These are phyloP conservation scores for Gadus chalcogrammus DNA, from an alignment of 2,113 vertebrate species.

Conservation along the genomic window DNA sequence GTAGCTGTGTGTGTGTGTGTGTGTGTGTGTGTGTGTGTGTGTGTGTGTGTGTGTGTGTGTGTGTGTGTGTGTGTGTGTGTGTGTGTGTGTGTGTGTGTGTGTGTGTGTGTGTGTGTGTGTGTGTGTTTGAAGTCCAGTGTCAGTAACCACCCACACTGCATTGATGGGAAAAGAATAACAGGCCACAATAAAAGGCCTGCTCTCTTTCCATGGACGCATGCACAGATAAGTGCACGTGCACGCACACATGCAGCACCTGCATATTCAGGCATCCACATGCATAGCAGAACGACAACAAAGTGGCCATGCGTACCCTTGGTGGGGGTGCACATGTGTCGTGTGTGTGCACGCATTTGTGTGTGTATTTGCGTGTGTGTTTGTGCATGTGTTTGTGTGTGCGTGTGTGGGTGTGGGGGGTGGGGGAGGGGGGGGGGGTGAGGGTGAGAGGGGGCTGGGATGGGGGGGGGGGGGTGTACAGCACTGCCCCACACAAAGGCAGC, in stretches of 20 bases:
- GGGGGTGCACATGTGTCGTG: not conserved
- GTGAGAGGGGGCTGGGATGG: slow-evolving; percentile 10
- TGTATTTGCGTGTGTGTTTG: not conserved
- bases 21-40: slow-evolving; percentile 9
- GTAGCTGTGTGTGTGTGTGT: slow-evolving; percentile 4
- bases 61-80: slow-evolving; percentile 11
- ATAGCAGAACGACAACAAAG: slow-evolving; percentile 8
- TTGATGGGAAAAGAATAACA: slow-evolving; percentile 58
- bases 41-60: slow-evolving; percentile 12
- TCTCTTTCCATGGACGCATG: slow-evolving; percentile 35
- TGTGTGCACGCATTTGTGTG: not conserved
- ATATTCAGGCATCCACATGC: slow-evolving; percentile 14
- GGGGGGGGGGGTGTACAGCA: slow-evolving; percentile 82
- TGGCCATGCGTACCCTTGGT: not conserved
- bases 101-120: not conserved
- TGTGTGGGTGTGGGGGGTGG: slow-evolving; percentile 29
- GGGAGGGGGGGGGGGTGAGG: slow-evolving; percentile 30
- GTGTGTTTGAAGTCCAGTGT: slow-evolving; percentile 18
- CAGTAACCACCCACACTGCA: slow-evolving; percentile 48
- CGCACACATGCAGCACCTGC: slow-evolving; percentile 30
- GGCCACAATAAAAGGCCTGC: slow-evolving; percentile 48
- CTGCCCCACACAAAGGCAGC: slow-evolving; percentile 90
- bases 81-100: no score
- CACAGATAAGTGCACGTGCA: slow-evolving; percentile 23
- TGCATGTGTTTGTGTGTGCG: not conserved